phyloP scores from a whole-genome alignment of 2,888 invertebrate genomes.

The Cheiracanthium punctorium region DNA sequence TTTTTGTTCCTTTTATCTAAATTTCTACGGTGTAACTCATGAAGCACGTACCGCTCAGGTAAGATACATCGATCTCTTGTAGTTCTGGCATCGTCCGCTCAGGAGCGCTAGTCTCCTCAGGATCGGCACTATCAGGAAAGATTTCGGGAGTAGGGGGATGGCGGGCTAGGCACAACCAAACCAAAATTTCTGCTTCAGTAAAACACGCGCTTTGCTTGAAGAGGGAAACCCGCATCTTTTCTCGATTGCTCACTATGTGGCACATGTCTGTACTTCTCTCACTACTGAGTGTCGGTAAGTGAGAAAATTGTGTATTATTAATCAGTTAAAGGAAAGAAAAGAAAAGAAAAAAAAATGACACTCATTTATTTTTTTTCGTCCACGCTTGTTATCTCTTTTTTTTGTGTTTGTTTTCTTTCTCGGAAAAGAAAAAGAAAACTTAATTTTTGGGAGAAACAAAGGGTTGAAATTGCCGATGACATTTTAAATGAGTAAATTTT shows the following conservation, averaged over 20 bases:
- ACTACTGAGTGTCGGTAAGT: constrained; percentile 42
- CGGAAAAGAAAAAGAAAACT: too few species aligned
- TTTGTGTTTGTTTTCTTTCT: too few species aligned
- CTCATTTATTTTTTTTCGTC: too few species aligned
- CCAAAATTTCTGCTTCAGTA: constrained; percentile 67
- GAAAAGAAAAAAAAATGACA: neutral
- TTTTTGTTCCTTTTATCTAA: constrained; percentile 66
- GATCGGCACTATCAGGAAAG: constrained; percentile 50
- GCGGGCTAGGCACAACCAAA: constrained; percentile 36
- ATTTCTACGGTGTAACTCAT: constrained; percentile 59
- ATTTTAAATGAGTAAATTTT: too few species aligned
- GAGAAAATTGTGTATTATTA: neutral
- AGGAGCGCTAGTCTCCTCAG: constrained; percentile 31
- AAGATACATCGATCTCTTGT: constrained; percentile 63
- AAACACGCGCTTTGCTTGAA: constrained; percentile 67
- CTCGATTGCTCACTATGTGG: constrained; percentile 52
- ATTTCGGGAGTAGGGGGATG: constrained; percentile 35
- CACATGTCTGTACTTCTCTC: constrained; percentile 52
- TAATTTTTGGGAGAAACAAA: too few species aligned
- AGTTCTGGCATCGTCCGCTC: constrained; percentile 37
- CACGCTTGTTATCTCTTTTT: too few species aligned
- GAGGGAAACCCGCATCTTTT: constrained; percentile 65
- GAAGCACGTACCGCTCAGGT: constrained; percentile 64
- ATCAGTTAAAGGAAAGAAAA: neutral
- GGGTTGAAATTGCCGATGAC: too few species aligned